Percentiles rank a stretch among this genome's conserved stretches.
Conservation (phyloP, 2,888 invertebrate genomes). For the Chymomyza caudatula region DNA sequence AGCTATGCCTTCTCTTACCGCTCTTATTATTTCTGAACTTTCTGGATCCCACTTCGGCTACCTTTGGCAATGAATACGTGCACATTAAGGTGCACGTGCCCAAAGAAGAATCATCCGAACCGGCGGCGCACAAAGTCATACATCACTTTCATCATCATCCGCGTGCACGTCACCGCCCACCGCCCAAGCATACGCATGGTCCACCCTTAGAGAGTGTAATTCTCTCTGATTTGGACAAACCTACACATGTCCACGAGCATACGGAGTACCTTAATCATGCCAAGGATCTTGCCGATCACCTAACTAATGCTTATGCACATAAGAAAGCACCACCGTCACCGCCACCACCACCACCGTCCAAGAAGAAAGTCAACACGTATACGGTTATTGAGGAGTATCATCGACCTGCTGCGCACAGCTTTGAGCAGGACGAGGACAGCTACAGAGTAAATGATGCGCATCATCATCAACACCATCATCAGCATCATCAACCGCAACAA, state of each 20-base stretch:
- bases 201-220: conserved; percentile 61
- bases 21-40: conserved; percentile 9
- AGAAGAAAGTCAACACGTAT: conserved; percentile 60
- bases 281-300: conserved; percentile 52
- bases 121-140: conserved; percentile 47
- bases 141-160: conserved; percentile 64
- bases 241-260: conserved; percentile 43
- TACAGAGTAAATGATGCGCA: conserved; percentile 47
- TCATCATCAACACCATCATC: conserved; percentile 25
- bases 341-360: conserved; percentile 25
- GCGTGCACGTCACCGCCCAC: conserved; percentile 31
- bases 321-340: conserved; percentile 32
- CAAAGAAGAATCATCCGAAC: conserved; percentile 42
- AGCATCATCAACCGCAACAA: conserved; percentile 3
- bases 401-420: conserved; percentile 22
- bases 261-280: conserved; percentile 56
- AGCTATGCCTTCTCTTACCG: background rate
- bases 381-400: conserved; percentile 60
- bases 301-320: conserved; percentile 44
- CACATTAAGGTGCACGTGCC: conserved; percentile 71
- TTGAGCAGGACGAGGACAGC: conserved; percentile 31
- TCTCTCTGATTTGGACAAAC: conserved; percentile 60
- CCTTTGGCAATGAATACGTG: conserved; percentile 67
- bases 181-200: conserved; percentile 29
- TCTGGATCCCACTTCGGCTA: conserved; percentile 14